Base-by-base conservation (phyloP, 2,888 invertebrate genomes). In the Eueremaeus valkanovi region DNA sequence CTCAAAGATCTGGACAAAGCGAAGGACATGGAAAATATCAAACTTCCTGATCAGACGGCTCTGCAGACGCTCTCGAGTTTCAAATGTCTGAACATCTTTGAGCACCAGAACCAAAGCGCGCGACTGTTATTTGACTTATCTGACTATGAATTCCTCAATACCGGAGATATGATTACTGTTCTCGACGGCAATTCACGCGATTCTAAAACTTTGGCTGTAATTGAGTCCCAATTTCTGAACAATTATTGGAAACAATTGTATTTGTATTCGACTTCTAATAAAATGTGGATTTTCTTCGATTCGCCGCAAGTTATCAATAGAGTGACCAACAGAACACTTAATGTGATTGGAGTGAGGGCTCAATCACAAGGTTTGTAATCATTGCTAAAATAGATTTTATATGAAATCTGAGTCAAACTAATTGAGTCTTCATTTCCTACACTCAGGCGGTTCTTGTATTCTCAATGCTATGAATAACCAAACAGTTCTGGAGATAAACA, bases 231-330 rank as follows among this genome's bases (percentile, higher is more conserved):
- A 1, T 70, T 70, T 45, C 3, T 70, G 16, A 27, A 42, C 45
- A 45, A 6, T 27, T 70, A 70, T 45, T 70, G 70, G 70, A 42
- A 27, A 27, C 0, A 70, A 2, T 24, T 27, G 16, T 70, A 70
- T 27, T 45, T 70, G n/a, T 70, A 21, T 29, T 70, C 45, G 0
- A 16, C 42, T 2, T 9, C 42, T 0, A 70, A 70, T 29, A 70
- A 70, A 45, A 9, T 70, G 13, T 70, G 70, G 70, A 9, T 45
- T 45, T 5, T 70, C 18, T 70, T 21, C 45, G 70, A 70, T 0
- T 70, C 70, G 27, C 70, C 70, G 2, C 45, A 45, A 45, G 42
- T 70, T 16, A 21, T 70, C 3, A 45, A 70, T 18, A 42, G 36
- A 66, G 36, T 11, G 16, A n/a, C 36, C 1, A n/a, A 66, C 3